Base-by-base conservation (phyloP, 2,888 invertebrate species). In the Apamea epomidion region DNA sequence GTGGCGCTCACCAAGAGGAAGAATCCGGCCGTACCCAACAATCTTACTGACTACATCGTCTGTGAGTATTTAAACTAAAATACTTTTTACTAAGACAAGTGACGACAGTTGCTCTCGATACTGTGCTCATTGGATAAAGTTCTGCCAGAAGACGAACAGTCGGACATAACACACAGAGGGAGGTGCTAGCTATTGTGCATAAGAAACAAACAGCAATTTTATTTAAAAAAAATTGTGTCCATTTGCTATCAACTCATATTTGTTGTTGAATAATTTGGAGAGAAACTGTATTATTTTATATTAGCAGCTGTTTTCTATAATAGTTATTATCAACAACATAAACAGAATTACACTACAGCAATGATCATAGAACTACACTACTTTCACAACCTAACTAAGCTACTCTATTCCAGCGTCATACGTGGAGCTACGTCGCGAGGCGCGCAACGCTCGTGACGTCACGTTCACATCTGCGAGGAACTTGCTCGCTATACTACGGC, bases 401-500 rank as follows among this genome's bases (percentile, higher is more conserved):
- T n/a, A 18, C 42, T 7, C 45, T 76, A 12, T 64, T 62, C 14
- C 92, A 98, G 98, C 97, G 8, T 98, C 98, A 1, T 99, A 99
- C 92, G 98, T 98, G 67, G 98, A 98, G 92, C 95, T 99, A 86
- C 97, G 98, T 7, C 98, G 98, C 85, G 99, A 99, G 91, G 99
- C 99, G 0, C 98, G 99, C 74, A 99, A 99, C 92, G 98, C 98
- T 45, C 98, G 98, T 82, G 99, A 99, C 94, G 98, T 98, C 97
- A 99, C 99, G 0, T 99, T 99, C 94, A 99, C 99, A 0, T 99
- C 99, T 0, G 99, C 99, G 0, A 98, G 99, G 93, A 99, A 99
- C 93, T 97, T 99, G 82, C 97, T 99, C 85, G 99, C 99, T 25
- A 98, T 99, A 86, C 97, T 99, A 70, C 98, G 99, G 16, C 97